These are phyloP conservation scores for Folsomia manolachei DNA, from an alignment of 2,888 invertebrate species.

Conservation along the genomic window DNA sequence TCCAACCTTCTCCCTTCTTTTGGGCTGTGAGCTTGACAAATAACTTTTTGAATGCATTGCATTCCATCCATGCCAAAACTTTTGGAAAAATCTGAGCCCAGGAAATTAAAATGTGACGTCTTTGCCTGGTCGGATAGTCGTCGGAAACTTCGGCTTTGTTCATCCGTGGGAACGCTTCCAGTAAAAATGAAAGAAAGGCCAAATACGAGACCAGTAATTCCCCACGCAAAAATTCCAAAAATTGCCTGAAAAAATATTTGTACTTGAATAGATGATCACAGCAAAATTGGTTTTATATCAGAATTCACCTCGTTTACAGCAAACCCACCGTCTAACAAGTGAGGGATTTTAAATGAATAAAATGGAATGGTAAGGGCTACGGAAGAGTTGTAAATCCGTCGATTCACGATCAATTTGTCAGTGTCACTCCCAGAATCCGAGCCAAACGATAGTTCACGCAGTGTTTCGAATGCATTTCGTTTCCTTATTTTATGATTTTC, in stretches of 20 bases:
- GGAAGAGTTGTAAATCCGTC: not conserved
- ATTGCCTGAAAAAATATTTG: constrained; percentile 20
- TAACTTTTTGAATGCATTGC: constrained; percentile 38
- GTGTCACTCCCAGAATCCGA: not conserved
- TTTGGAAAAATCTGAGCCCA: constrained; percentile 25
- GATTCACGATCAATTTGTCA: not conserved
- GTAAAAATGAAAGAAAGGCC: constrained; percentile 31
- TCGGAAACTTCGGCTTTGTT: constrained; percentile 9
- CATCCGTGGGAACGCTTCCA: constrained; percentile 10
- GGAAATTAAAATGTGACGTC: constrained; percentile 27
- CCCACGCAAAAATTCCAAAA: constrained; percentile 30
- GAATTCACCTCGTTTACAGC: not conserved
- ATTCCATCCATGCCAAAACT: constrained; percentile 34
- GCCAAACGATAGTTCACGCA: not conserved
- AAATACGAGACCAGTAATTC: constrained; percentile 24
- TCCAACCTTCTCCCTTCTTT: constrained; percentile 27
- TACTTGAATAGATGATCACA: not conserved
- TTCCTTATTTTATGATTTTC: not conserved
- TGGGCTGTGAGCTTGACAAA: constrained; percentile 34
- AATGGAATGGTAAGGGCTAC: constrained; percentile 42
- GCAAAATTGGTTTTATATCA: too few species aligned
- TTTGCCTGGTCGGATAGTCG: constrained; percentile 14
- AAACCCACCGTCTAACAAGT: constrained; percentile 2
- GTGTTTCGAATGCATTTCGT: constrained; percentile 9
- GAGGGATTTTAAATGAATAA: constrained; percentile 39